These are phyloP conservation scores for Tricholauxania praeusta DNA, from an alignment of 2,888 invertebrate genomes.

Conservation along the genomic window DNA sequence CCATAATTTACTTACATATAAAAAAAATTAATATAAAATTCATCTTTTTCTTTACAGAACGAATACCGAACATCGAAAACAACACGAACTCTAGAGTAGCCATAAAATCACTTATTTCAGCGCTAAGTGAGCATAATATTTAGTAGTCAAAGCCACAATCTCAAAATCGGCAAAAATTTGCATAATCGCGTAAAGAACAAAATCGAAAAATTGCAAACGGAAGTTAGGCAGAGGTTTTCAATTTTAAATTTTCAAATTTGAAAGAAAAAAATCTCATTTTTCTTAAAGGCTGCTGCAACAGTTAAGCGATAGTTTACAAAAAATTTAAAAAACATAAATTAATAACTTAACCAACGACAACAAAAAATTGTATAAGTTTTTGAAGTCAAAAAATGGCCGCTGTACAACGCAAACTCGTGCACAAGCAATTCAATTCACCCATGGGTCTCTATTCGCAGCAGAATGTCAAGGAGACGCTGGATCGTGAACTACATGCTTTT, in stretches of 20 bases:
- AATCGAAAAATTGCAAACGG: conserved; percentile 2
- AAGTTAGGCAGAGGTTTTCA: not conserved
- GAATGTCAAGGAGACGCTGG: conserved; percentile 83
- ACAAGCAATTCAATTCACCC: conserved; percentile 92
- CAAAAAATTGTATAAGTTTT: conserved; percentile 60
- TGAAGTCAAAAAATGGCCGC: conserved; percentile 73
- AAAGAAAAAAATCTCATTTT: not conserved
- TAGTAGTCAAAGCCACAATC: not conserved
- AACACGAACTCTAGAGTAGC: conserved; percentile 35
- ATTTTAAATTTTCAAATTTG: not conserved
- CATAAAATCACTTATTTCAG: not conserved
- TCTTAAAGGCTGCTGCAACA: too few species aligned
- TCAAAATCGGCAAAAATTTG: not conserved
- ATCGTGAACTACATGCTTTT: conserved; percentile 81
- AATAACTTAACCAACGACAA: not conserved
- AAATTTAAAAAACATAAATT: not conserved
- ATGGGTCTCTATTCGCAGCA: conserved; percentile 86
- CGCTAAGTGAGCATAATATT: too few species aligned
- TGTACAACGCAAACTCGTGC: conserved; percentile 78
- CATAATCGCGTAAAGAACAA: not conserved
- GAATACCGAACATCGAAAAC: conserved; percentile 59
- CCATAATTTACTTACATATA: too few species aligned
- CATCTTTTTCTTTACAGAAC: conserved; percentile 54
- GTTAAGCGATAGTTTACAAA: not conserved
- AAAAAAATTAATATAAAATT: not conserved